phyloP scores from a whole-genome alignment of 2,797 vertebrate genomes.

The Holocentrus rufus region DNA sequence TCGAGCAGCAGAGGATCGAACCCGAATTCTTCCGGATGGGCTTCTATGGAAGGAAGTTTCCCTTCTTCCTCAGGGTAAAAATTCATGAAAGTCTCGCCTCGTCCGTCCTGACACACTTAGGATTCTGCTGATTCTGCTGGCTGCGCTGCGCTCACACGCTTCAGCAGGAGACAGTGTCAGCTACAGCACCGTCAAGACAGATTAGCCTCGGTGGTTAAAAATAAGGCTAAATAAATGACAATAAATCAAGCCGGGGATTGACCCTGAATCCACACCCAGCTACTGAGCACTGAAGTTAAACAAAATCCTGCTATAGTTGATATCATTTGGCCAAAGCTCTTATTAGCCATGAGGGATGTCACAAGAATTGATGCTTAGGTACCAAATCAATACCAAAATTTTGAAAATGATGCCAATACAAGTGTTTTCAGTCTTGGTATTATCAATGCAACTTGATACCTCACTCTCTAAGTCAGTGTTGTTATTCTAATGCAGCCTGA shows the following conservation, averaged over 20 bases:
- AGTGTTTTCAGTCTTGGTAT: no score
- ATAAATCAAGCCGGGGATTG: not conserved
- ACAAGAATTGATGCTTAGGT: no score
- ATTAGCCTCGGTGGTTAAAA: not conserved
- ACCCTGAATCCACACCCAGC: not conserved
- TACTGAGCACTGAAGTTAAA: not conserved
- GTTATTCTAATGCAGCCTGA: no score
- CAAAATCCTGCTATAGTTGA: not conserved
- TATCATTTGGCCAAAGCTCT: no score
- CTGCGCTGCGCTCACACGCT: constrained; percentile 10
- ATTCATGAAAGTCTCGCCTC: constrained; percentile 1
- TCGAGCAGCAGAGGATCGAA: constrained; percentile 97
- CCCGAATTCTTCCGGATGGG: constrained; percentile 98
- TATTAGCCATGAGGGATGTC: no score
- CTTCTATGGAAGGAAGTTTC: constrained; percentile 98
- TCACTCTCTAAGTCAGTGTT: no score
- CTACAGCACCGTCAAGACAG: constrained; percentile 4
- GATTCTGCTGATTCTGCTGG: constrained; percentile 28
- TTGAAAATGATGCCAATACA: no score
- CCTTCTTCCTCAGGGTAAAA: constrained; percentile 97
- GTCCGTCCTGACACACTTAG: constrained; percentile 33
- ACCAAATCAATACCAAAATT: no score
- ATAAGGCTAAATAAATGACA: not conserved
- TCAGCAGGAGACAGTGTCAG: constrained; percentile 5
- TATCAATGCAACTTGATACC: no score